These are phyloP conservation scores for Gryon sp. DNA, from an alignment of 1,140 invertebrate genomes.

Conservation along the genomic window DNA sequence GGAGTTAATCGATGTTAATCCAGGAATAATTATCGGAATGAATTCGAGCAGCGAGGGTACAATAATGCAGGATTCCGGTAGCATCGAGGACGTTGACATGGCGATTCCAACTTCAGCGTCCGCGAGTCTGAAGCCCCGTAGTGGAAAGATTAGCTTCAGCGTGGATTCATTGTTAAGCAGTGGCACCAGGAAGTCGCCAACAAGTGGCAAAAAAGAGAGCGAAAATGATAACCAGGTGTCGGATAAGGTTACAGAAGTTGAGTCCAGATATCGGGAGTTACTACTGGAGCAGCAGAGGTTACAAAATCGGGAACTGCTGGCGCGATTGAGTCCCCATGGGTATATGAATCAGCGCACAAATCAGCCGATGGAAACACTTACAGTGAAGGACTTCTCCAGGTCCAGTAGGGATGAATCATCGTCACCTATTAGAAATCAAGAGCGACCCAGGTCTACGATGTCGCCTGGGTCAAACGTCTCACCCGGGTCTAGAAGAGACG, in stretches of 20 bases:
- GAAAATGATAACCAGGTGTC: conserved; percentile 49
- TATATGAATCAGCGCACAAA: conserved; percentile 62
- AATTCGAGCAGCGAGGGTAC: conserved; percentile 68
- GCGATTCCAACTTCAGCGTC: conserved; percentile 75
- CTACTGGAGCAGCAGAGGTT: conserved; percentile 74
- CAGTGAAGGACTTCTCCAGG: conserved; percentile 74
- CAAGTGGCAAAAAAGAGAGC: conserved; percentile 28
- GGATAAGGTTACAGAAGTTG: conserved; percentile 70
- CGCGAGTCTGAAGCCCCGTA: conserved; percentile 74
- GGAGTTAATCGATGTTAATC: conserved; percentile 23
- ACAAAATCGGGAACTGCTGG: conserved; percentile 72
- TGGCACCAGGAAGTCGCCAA: conserved; percentile 73
- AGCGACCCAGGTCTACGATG: conserved; percentile 46
- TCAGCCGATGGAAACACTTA: conserved; percentile 69
- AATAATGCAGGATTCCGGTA: conserved; percentile 70
- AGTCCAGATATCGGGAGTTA: conserved; percentile 72
- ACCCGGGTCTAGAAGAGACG: conserved; percentile 63
- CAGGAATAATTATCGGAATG: conserved; percentile 50
- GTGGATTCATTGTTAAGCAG: conserved; percentile 77
- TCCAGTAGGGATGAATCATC: conserved; percentile 70
- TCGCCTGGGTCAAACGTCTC: conserved; percentile 49
- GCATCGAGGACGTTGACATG: conserved; percentile 74
- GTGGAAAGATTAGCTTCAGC: conserved; percentile 78
- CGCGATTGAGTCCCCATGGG: conserved; percentile 72
- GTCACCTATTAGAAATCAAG: conserved; percentile 71